These are phyloP conservation scores for Keiferia lycopersicella DNA, from an alignment of 2,888 invertebrate genomes.

Conservation along the genomic window DNA sequence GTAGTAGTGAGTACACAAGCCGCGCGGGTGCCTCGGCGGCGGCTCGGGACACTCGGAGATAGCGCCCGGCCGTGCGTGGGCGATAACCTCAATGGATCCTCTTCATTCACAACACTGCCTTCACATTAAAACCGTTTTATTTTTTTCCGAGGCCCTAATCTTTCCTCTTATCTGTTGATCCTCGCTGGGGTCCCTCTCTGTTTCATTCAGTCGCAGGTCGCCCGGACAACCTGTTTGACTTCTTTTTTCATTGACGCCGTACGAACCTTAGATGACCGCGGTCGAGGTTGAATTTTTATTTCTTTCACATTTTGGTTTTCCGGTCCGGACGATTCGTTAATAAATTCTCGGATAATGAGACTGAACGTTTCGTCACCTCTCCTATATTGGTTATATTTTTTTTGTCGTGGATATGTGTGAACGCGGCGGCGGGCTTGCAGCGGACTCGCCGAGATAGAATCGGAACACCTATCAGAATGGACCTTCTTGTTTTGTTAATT, in stretches of 20 bases:
- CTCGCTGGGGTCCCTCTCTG: conserved; percentile 72
- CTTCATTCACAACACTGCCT: conserved; percentile 79
- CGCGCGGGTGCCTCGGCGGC: background rate
- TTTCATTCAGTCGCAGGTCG: conserved; percentile 78
- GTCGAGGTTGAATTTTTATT: conserved; percentile 81
- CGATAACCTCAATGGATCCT: conserved; percentile 75
- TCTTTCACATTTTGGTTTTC: conserved; percentile 81
- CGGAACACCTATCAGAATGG: conserved; percentile 65
- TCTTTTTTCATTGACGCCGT: conserved; percentile 80
- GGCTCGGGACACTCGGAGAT: conserved; percentile 3
- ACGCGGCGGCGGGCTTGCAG: conserved; percentile 63
- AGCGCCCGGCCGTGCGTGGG: conserved; percentile 66
- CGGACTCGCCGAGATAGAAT: conserved; percentile 51
- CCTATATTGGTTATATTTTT: conserved; percentile 77
- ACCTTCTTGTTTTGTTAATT: conserved; percentile 72
- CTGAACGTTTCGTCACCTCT: conserved; percentile 82
- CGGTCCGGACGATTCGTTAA: conserved; percentile 80
- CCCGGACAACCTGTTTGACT: conserved; percentile 74
- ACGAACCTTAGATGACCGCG: conserved; percentile 79
- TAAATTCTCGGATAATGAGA: conserved; percentile 82
- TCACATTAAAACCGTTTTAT: conserved; percentile 75
- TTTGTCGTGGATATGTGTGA: conserved; percentile 77
- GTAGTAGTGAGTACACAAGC: background rate
- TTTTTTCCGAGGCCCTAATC: conserved; percentile 77
- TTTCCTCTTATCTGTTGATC: conserved; percentile 77